Conservation (phyloP, 2,113 vertebrate genomes). For the Cebidichthys violaceus region DNA sequence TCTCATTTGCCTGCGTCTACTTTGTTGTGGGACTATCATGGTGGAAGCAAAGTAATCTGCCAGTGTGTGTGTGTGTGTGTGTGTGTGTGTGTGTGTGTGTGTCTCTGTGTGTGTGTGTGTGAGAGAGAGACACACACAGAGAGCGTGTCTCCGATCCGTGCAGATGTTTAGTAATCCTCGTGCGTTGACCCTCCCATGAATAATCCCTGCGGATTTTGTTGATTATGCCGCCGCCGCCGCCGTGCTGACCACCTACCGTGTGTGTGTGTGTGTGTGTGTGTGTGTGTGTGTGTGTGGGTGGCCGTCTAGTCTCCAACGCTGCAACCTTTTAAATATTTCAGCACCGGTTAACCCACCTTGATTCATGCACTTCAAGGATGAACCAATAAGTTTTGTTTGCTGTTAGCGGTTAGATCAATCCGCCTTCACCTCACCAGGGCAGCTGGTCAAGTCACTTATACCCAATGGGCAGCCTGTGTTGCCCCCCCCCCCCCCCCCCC, state of each 20-base stretch:
- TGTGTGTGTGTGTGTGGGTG: background rate
- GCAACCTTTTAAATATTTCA: background rate
- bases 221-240: conserved; percentile 41
- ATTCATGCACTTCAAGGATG: background rate
- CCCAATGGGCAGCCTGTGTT: conserved; percentile 14
- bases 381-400: background rate
- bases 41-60: conserved; percentile 59
- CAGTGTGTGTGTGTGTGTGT: conserved; percentile 19
- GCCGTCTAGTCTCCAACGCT: background rate
- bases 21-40: conserved; percentile 67
- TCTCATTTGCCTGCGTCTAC: conserved; percentile 61
- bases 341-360: background rate
- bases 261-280: background rate
- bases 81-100: background rate
- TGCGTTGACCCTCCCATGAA: conserved; percentile 60
- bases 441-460: conserved; percentile 53
- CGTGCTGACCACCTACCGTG: conserved; percentile 48
- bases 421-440: conserved; percentile 13
- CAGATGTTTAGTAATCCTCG: conserved; percentile 83
- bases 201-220: conserved; percentile 71
- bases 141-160: conserved; percentile 53
- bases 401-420: conserved; percentile 13
- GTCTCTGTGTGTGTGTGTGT: background rate
- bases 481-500: no score
- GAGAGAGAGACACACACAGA: background rate